These are phyloP conservation scores for Polyergus mexicanus DNA, from an alignment of 1,140 invertebrate species.

Conservation along the genomic window DNA sequence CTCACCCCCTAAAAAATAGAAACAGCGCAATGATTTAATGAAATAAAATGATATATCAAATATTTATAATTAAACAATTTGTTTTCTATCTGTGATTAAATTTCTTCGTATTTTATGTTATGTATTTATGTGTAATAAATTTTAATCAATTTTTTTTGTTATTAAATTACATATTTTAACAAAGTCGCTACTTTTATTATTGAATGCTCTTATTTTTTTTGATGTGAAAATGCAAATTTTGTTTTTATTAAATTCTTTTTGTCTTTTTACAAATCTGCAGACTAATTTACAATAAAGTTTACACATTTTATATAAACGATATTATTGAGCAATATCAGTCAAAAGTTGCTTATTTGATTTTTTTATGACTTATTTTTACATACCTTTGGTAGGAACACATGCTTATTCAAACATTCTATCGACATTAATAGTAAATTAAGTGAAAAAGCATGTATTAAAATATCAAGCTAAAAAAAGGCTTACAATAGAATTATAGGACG, in stretches of 20 bases:
- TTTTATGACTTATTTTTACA: constrained; percentile 23
- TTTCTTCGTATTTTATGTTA: not conserved
- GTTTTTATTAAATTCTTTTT: constrained; percentile 37
- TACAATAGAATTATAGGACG: constrained; percentile 35
- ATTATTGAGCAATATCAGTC: constrained; percentile 40
- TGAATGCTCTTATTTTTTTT: not conserved
- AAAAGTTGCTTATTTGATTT: constrained; percentile 25
- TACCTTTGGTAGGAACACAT: constrained; percentile 14
- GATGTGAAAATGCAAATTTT: constrained; percentile 36
- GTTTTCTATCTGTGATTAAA: not conserved
- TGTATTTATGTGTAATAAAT: too few relatives aligned
- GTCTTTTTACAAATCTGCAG: constrained; percentile 39
- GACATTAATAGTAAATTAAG: constrained; percentile 13
- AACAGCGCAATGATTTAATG: not conserved
- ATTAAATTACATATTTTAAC: constrained; percentile 39
- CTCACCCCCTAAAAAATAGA: not conserved
- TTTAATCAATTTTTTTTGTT: not conserved
- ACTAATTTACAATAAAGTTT: constrained; percentile 5
- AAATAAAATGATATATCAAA: not conserved
- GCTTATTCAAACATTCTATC: constrained; percentile 29
- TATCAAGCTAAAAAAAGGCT: constrained; percentile 62
- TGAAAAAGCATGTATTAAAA: constrained; percentile 64
- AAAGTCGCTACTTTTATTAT: constrained; percentile 23
- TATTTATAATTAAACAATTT: not conserved
- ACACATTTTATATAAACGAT: constrained; percentile 27